Evolutionary conservation across 2,888 invertebrate species (phyloP), one percentile per base, ranked within the genome.

Genomic region (Thymelicus sylvestris): DNA sequence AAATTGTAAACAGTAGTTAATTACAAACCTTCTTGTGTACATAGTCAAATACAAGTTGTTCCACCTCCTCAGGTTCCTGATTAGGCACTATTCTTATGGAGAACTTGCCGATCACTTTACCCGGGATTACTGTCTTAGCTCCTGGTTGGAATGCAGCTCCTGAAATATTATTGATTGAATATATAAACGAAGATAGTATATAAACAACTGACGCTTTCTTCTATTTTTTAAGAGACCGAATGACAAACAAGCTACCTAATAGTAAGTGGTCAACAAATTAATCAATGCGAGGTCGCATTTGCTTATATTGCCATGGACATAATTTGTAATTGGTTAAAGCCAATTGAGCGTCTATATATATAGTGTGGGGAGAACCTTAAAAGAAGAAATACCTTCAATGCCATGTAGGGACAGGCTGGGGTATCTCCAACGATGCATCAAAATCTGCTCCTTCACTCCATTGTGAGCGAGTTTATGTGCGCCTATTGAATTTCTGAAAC

Each of bases 41-140:
- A 86, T 98, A 96, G 66, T 95, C 95, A 52, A 95, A 94, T 8
- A 99, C 99, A 74, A 96, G 95, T 79, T 97, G 94, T 78, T 96
- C 96, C n/a, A 99, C 96, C 79, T 96, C 95, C 5, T 95, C 95
- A 0, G 98, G 98, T 67, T 95, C 95, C 94, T 99, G 98, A 86
- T 99, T 95, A 0, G 99, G 99, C n/a, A 99, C 99, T 78, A 98
- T 96, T 67, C 99, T 96, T 77, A 99, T 96, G 0, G 99, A 99
- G 92, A 99, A 99, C 90, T 99, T 99, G 31, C 99, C 99, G 80
- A 96, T 96, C 0, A 99, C 99, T 90, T 98, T 97, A 61, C 96
- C 95, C 0, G 98, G 98, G 81, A 98, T 99, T 0, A 99, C 99
- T 68, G 99, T 99, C 88, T 99, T 99, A 24, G 97, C 96, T 13